phyloP scores from a whole-genome alignment of 1,140 invertebrate species.

The Gryllus bimaculatus region DNA sequence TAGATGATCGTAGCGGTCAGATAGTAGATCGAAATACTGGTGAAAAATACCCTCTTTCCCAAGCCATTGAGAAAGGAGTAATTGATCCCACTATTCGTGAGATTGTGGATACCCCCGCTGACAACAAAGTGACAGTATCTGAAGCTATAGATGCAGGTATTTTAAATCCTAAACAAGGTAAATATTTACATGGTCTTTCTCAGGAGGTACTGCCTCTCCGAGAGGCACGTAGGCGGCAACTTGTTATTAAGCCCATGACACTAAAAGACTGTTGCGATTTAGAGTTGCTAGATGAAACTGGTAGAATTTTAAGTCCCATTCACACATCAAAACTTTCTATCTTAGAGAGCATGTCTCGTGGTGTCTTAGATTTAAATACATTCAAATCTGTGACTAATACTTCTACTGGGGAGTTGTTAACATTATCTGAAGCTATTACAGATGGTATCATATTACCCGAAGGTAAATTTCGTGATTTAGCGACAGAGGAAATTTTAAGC shows the following conservation, averaged over 20 bases:
- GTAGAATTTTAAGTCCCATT: conserved; percentile 68
- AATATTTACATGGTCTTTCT: conserved; percentile 62
- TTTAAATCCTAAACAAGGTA: conserved; percentile 65
- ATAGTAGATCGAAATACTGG: conserved; percentile 75
- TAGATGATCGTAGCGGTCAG: conserved; percentile 64
- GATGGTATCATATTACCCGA: conserved; percentile 65
- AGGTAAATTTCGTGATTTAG: conserved; percentile 59
- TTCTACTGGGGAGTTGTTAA: conserved; percentile 67
- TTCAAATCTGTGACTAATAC: conserved; percentile 75
- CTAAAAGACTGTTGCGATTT: conserved; percentile 78
- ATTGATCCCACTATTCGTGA: conserved; percentile 66
- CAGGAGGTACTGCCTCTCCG: conserved; percentile 65
- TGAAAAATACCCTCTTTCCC: conserved; percentile 65
- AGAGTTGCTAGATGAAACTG: conserved; percentile 66
- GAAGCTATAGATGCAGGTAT: conserved; percentile 68
- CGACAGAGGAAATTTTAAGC: conserved; percentile 56
- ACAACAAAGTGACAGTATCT: conserved; percentile 67
- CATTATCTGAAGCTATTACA: conserved; percentile 71
- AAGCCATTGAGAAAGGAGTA: conserved; percentile 65
- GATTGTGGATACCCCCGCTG: conserved; percentile 67
- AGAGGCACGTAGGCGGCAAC: conserved; percentile 65
- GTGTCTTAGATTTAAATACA: conserved; percentile 74
- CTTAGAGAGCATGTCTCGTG: conserved; percentile 69
- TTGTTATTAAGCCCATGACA: conserved; percentile 81
- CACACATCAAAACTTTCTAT: conserved; percentile 66